Evolutionary conservation across 1,140 invertebrate species (phyloP).

Genomic region (Drosophila chauvacae): DNA sequence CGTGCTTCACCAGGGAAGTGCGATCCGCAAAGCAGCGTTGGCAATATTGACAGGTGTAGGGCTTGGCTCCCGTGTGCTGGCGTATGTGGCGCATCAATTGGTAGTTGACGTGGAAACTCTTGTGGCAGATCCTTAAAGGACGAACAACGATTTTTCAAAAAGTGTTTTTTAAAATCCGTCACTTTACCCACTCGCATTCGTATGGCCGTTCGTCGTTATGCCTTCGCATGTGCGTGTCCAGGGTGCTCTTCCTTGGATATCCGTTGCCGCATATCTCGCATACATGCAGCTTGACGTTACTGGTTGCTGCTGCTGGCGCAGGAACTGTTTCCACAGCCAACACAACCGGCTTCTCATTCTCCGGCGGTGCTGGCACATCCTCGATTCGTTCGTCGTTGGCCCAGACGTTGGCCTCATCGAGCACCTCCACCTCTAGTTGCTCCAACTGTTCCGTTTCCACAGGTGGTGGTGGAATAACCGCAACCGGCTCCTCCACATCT

Average conservation of each 20-base stretch:
- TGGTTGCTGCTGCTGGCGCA: neutral
- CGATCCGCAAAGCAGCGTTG: slow-evolving; percentile 88
- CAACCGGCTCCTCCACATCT: slow-evolving; percentile 6
- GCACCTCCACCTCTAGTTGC: slow-evolving; percentile 48
- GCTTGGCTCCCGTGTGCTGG: slow-evolving; percentile 83
- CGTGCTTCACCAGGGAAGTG: slow-evolving; percentile 86
- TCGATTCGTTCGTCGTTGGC: slow-evolving; percentile 47
- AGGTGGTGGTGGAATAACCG: neutral
- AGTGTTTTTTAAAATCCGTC: too few relatives aligned
- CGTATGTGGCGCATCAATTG: slow-evolving; percentile 82
- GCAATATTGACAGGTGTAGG: slow-evolving; percentile 90
- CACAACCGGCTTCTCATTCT: slow-evolving; percentile 6
- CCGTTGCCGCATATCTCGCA: slow-evolving; percentile 79
- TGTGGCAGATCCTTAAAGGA: slow-evolving; percentile 67
- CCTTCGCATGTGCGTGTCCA: slow-evolving; percentile 78
- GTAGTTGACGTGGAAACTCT: slow-evolving; percentile 78
- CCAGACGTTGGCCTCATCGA: slow-evolving; percentile 54
- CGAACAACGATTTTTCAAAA: too few relatives aligned
- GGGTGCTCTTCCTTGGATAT: slow-evolving; percentile 73
- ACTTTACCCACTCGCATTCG: slow-evolving; percentile 74
- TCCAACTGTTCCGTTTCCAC: slow-evolving; percentile 40
- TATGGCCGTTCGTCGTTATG: slow-evolving; percentile 78
- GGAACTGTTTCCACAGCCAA: slow-evolving; percentile 7
- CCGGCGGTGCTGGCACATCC: slow-evolving; percentile 1
- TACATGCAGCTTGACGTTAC: slow-evolving; percentile 51